Base-by-base conservation (phyloP, 2,113 vertebrate genomes). In the Hipposideros armiger region DNA sequence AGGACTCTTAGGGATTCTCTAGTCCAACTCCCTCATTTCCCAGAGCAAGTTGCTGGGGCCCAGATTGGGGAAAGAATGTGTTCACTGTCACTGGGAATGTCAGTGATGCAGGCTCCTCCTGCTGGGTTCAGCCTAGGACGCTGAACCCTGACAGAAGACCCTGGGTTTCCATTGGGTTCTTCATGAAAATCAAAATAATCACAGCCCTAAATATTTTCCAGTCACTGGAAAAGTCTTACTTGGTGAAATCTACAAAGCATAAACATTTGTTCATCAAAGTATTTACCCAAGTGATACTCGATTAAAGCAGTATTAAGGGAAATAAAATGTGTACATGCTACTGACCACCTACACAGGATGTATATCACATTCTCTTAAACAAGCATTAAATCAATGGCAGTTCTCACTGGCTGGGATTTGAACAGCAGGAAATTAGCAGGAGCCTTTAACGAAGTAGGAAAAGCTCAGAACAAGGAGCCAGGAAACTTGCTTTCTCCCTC, bases 191-290 rank as follows among this genome's bases (percentile, higher is more conserved):
- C 94, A 96, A 80, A 97, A 92, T 76, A 90, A 81, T 92, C 83
- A 32, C 40, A 85, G 58, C 67, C 52, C 36, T 92, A 77, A 32
- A 28, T 66, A 73, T 92, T 90, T 97, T 90, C 60, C 67, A 96
- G 89, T 22, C 80, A 47, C 93, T 96, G 88, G 54, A 91, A 95
- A 95, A 87, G 84, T 72, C 87, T 84, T 89, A 69, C 56, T 94
- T 95, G 28, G 52, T 96, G 78, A 95, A 96, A 94, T 96, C 73
- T 67, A n/a, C 4, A 30, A 90, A 82, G 73, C 40, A 76, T 66
- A 95, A 95, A 96, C 95, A 96, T 47, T 93, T 91, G 82, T 86
- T 88, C 93, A 92, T 90, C 72, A 89, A 94, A 92, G 54, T 86
- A 36, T 93, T 95, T 94, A 85, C 60, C 80, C 91, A 94, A 88